Evolutionary conservation across 35 echinoderm and acorn worm species (phyloP), one percentile per base, ranked within the genome.

Genomic region (Anneissia japonica): DNA sequence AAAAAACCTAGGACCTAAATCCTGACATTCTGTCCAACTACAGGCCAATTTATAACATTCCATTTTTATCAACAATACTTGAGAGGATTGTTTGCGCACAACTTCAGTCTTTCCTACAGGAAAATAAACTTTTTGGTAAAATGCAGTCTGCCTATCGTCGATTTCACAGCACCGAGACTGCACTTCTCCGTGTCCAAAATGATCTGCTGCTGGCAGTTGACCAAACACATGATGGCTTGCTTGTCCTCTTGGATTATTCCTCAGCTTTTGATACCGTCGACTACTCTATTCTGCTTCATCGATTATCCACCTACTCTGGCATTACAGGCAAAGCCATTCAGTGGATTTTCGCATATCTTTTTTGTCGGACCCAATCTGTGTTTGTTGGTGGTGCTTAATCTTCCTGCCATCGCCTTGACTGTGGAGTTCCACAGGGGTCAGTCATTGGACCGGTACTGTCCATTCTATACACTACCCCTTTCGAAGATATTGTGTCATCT

Each of bases 21-120:
- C 79, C 21, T 21, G 35, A 88, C 34, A 21, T 41, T 14, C 87
- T 88, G 41, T 28, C 31, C 11, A 81, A 88, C 37, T 88, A 88
- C 72, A 35, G 87, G 73, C n/a, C n/a, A n/a, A n/a, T n/a, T n/a
- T n/a, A n/a, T n/a, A n/a, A n/a, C n/a, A n/a, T n/a, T n/a, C n/a
- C n/a, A n/a, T n/a, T n/a, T n/a, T n/a, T n/a, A n/a, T 88, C 87
- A 2, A 88, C 82, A 80, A 34, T 82, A 0, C n/a, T 82, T 16
- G 87, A 88, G 40, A 37, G 29, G 21, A 46, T 82, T 33, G 73
- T 82, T 37, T 29, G 13, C 23, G 3, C 5, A 4, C 34, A 55
- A 72, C 34, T 88, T 32, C 31, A 30, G 21, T 34, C 51, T n/a
- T 74, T 19, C 32, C 46, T 81, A 21, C 3, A 56, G 6, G 37